A percentile compares a stretch with the other conserved stretches of the same genome.
Conservation (phyloP, 2,888 invertebrate species). For the Pyrrhia umbra region DNA sequence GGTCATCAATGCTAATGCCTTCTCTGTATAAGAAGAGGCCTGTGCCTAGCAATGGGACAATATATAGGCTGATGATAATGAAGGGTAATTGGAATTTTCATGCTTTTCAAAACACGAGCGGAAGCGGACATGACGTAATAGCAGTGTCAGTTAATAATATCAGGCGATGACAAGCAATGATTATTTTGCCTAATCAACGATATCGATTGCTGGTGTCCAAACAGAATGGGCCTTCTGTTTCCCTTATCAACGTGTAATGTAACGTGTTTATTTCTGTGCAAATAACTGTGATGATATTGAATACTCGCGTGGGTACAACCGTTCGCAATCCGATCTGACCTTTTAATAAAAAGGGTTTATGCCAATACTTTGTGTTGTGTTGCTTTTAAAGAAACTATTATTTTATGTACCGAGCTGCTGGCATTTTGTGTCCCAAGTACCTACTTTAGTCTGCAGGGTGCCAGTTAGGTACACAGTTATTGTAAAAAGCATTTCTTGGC, state of each 20-base stretch:
- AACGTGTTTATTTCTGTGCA: conserved; percentile 41
- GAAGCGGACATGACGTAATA: too few relatives aligned
- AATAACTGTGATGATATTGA: conserved; percentile 49
- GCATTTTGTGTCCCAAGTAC: conserved; percentile 41
- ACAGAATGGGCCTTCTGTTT: conserved; percentile 14
- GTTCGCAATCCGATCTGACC: conserved; percentile 49
- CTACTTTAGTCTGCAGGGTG: conserved; percentile 10
- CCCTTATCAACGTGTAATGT: background rate
- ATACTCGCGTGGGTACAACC: conserved; percentile 36
- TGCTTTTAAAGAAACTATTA: conserved; percentile 55
- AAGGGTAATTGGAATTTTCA: too few relatives aligned
- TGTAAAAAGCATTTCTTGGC: conserved; percentile 4
- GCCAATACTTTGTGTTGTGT: conserved; percentile 18
- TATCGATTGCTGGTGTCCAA: background rate
- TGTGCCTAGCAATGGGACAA: too few relatives aligned
- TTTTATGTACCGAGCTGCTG: conserved; percentile 56
- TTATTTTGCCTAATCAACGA: too few relatives aligned
- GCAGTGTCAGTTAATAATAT: too few relatives aligned
- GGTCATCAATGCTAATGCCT: too few relatives aligned
- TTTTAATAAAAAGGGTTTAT: conserved; percentile 55
- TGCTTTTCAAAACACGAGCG: too few relatives aligned
- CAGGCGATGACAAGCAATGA: too few relatives aligned
- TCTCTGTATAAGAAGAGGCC: too few relatives aligned
- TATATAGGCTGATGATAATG: too few relatives aligned
- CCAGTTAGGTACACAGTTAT: conserved; percentile 17